These are phyloP conservation scores for Ormyrus nitidulus DNA, from an alignment of 2,888 invertebrate species.

Conservation along the genomic window DNA sequence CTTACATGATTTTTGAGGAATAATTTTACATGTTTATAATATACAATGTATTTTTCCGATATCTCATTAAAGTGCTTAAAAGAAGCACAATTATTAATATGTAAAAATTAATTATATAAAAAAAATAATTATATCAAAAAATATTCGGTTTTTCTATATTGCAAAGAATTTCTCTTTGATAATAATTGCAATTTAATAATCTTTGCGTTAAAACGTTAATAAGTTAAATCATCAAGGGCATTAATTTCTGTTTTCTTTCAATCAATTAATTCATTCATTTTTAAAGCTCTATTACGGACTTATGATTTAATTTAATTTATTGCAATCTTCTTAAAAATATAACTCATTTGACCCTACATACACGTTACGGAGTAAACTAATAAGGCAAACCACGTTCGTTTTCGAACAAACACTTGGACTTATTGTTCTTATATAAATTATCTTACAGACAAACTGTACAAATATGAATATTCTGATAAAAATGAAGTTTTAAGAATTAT, in stretches of 20 bases:
- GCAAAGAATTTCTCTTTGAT: conserved; percentile 26
- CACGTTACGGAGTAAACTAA: conserved; percentile 46
- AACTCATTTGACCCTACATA: conserved; percentile 42
- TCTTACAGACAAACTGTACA: conserved; percentile 40
- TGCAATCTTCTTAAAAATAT: conserved; percentile 38
- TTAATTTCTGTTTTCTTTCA: conserved; percentile 4
- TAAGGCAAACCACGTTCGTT: conserved; percentile 52
- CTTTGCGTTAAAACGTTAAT: conserved; percentile 26
- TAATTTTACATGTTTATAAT: conserved; percentile 11
- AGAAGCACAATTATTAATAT: conserved; percentile 11
- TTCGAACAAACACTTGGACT: conserved; percentile 42
- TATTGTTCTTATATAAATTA: conserved; percentile 47
- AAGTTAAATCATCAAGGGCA: conserved; percentile 23
- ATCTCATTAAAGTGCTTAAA: conserved; percentile 11
- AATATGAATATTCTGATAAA: conserved; percentile 17
- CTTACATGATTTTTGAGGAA: conserved; percentile 14
- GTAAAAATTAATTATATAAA: conserved; percentile 33
- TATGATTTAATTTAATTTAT: conserved; percentile 40
- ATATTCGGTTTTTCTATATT: conserved; percentile 22
- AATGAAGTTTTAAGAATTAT: conserved; percentile 26
- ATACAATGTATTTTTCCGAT: conserved; percentile 23
- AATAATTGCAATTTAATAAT: conserved; percentile 37
- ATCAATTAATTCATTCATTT: conserved; percentile 30
- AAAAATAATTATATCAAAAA: conserved; percentile 39
- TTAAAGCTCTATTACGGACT: conserved; percentile 33